phyloP scores from a whole-genome alignment of 2,113 vertebrate species.

The Psittacula cyanocephala region DNA sequence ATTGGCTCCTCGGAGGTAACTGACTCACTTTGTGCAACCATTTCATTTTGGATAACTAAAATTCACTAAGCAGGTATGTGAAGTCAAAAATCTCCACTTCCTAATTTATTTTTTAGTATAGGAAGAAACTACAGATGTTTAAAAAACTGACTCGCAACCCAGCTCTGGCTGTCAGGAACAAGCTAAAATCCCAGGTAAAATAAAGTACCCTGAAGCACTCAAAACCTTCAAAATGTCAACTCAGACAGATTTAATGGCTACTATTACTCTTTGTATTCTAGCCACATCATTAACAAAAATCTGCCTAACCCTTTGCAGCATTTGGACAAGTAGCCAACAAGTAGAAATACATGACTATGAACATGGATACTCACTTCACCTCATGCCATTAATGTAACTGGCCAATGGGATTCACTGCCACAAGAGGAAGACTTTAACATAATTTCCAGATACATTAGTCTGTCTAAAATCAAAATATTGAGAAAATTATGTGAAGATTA shows the following conservation, averaged over 20 bases:
- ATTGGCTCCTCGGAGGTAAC: background rate
- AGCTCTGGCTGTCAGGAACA: background rate
- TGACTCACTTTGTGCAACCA: background rate
- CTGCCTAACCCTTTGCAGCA: background rate
- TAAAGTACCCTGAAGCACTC: background rate
- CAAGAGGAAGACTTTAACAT: background rate
- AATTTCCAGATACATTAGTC: background rate
- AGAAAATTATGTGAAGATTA: background rate
- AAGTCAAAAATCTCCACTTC: background rate
- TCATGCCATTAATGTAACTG: background rate
- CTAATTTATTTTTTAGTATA: background rate
- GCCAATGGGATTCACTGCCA: background rate
- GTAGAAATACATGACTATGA: background rate
- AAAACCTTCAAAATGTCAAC: background rate
- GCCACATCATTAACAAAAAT: background rate
- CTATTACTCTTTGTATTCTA: background rate
- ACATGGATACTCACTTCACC: background rate
- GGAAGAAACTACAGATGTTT: background rate
- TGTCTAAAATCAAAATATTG: background rate
- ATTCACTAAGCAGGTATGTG: background rate
- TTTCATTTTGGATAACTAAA: background rate
- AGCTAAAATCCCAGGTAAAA: background rate
- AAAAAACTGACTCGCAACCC: background rate
- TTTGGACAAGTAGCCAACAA: background rate
- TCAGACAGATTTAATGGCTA: background rate